Conservation (phyloP, 2,797 vertebrate genomes). For the Rhincodon typus region DNA sequence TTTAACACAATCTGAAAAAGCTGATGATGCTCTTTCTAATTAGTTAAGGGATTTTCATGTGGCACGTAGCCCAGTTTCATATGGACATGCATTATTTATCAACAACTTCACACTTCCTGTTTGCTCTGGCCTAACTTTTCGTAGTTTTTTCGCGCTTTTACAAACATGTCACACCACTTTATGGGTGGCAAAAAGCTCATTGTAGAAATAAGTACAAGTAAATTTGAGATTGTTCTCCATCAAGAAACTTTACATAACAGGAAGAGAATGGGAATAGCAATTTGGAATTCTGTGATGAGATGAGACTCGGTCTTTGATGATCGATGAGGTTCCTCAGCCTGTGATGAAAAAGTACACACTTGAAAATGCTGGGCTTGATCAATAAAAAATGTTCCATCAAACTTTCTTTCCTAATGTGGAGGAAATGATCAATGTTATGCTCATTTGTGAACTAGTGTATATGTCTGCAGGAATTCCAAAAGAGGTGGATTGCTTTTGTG, state of each 20-base stretch:
- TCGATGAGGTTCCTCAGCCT: neutral
- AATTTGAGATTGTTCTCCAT: neutral
- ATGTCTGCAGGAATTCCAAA: neutral
- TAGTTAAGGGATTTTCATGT: neutral
- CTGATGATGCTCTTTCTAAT: neutral
- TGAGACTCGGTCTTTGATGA: neutral
- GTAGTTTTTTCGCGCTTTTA: neutral
- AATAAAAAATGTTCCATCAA: neutral
- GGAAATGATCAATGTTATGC: neutral
- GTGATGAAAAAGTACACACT: neutral
- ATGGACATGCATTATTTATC: neutral
- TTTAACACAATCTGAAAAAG: neutral
- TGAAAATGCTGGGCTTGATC: neutral
- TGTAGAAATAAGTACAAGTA: neutral
- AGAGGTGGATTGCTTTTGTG: neutral
- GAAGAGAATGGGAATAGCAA: neutral
- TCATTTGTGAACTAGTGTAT: neutral
- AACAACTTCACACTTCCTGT: constrained; percentile 28
- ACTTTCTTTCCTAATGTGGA: neutral
- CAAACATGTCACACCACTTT: neutral
- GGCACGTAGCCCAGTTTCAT: neutral
- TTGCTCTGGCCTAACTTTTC: neutral
- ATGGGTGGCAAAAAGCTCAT: neutral
- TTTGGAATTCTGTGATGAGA: neutral
- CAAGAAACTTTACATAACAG: neutral